Evolutionary conservation across 2,888 invertebrate genomes (phyloP).

Genomic region (Conomelus anceps): DNA sequence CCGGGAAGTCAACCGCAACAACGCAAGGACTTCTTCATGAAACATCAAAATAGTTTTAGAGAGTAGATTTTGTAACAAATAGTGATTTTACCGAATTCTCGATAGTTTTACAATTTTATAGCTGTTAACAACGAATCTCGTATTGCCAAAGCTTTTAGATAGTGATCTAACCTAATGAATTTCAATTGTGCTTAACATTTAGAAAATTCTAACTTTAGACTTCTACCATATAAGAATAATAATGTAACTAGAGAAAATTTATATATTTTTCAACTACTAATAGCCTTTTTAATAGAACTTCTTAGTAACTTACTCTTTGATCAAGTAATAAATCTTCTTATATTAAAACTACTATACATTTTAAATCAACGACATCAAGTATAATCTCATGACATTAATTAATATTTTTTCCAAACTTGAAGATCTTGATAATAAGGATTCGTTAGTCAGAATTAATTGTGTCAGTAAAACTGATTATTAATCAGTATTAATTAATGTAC

Average conservation of each 20-base stretch:
- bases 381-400: neutral
- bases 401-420: neutral
- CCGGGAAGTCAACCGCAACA: neutral
- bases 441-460: no score
- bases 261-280: neutral
- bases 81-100: neutral
- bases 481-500: neutral
- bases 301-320: neutral
- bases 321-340: neutral
- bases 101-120: neutral
- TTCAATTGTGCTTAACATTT: neutral
- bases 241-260: neutral
- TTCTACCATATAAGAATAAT: neutral
- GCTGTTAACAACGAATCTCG: neutral
- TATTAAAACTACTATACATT: neutral
- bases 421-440: neutral
- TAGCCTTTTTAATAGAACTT: neutral
- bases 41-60: neutral
- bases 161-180: neutral
- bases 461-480: no score
- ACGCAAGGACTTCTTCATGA: neutral
- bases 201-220: neutral
- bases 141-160: neutral
- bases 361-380: neutral
- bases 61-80: neutral